Base-by-base conservation (phyloP, 2,888 invertebrate genomes). In the Mythimna impura region DNA sequence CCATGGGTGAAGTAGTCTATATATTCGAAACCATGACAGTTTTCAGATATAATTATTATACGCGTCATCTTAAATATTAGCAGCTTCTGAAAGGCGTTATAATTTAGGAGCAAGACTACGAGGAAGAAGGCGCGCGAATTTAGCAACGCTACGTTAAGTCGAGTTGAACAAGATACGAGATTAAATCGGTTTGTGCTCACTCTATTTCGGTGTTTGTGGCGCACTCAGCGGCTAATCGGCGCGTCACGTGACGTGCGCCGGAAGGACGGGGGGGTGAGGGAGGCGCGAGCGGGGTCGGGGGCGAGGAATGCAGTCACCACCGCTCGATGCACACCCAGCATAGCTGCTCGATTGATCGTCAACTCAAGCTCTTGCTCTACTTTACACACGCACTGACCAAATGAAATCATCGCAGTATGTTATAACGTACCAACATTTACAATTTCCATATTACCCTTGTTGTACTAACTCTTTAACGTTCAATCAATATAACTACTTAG, bases 201-300 rank as follows among this genome's bases (percentile, higher is more conserved):
- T 95, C 95, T 95, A 96, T 95, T 95, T 95, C 92, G 94, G 95
- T 95, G 93, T 93, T 93, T 92, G 94, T 94, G 93, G 94, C 94
- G 94, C 94, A 94, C 93, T 94, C 94, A 91, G 92, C 93, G 91
- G 95, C 95, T 96, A 95, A 96, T 96, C 95, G 95, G 90, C 93
- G 91, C 93, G 95, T 95, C 95, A 95, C 95, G 95, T 96, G 96
- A 95, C 94, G 92, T 92, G 90, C 93, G 93, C 93, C 94, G 94
- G 95, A 94, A 95, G 95, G 93, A 93, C 94, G 95, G 92, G 94
- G 43, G 94, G 94, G 94, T 89, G 86, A 89, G 85, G 87, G 86
- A 84, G 87, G 89, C 86, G 88, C 86, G 88, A 86, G 86, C 89
- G 86, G 80, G 80, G 88, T 90, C 25, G 86, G 89, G 92, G 92